These are phyloP conservation scores for Harlomillsia oculata DNA, from an alignment of 1,140 invertebrate species.

Conservation along the genomic window DNA sequence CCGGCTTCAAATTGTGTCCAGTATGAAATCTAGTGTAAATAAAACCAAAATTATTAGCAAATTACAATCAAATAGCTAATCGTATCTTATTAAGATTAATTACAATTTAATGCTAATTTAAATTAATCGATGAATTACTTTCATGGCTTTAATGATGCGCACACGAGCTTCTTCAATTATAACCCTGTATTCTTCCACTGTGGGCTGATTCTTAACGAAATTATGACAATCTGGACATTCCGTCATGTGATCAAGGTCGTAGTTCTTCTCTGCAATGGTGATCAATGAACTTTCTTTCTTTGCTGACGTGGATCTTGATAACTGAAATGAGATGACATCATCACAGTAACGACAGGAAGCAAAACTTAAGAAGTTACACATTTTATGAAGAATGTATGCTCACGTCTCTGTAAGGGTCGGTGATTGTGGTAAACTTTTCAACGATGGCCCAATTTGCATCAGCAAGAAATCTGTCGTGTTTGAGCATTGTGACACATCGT, in stretches of 20 bases:
- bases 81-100: neutral
- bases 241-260: slow-evolving; percentile 1
- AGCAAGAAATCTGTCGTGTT: slow-evolving; percentile 26
- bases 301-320: too few species aligned
- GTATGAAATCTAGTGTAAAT: slow-evolving; percentile 27
- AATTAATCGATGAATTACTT: slow-evolving; percentile 9
- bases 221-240: slow-evolving; percentile 22
- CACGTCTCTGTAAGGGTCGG: slow-evolving; percentile 29
- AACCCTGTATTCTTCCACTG: slow-evolving; percentile 13
- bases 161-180: slow-evolving; percentile 33
- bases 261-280: neutral
- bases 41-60: too few species aligned
- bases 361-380: too few species aligned
- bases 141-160: slow-evolving; percentile 25
- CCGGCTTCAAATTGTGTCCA: slow-evolving; percentile 36
- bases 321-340: too few species aligned
- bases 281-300: neutral
- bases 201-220: slow-evolving; percentile 17
- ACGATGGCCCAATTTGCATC: slow-evolving; percentile 33
- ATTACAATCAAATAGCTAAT: too few species aligned
- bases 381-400: neutral
- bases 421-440: slow-evolving; percentile 38
- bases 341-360: too few species aligned
- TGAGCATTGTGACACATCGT: slow-evolving; percentile 17
- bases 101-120: neutral